Evolutionary conservation across 1,140 invertebrate genomes (phyloP), one percentile per base, ranked within the genome.

Genomic region (Cydia pomonella): DNA sequence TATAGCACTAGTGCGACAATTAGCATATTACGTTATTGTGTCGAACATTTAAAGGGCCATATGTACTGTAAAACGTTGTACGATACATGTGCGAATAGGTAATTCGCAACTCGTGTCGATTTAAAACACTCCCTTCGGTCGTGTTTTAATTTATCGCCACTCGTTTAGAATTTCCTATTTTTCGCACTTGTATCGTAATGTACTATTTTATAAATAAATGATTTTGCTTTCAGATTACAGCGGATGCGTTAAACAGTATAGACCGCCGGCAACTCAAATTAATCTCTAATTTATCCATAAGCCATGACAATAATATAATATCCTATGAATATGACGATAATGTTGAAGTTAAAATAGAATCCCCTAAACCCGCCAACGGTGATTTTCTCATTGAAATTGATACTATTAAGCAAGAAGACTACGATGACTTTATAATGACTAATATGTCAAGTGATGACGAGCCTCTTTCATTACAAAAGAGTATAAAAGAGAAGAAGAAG

Each of bases 401-500:
- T 9, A 13, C 10, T 41, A 33, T 69, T 5, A 69, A 69, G n/a
- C 27, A 69, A 69, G 64, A 69, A 69, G 64, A 69, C 10, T 69
- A 69, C 12, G 23, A 73, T 21, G 75, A 76, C n/a, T 50, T 72
- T 18, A 1, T 41, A 27, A 12, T 53, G 64, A 69, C 63, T 44
- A 73, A 63, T 6, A 63, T 69, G 16, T 69, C 53, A 16, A 73
- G 75, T n/a, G 75, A 79, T 50, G 73, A 79, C 73, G 76, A 79
- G 50, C 76, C 76, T 23, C 64, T 77, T 5, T 71, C 76, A 0
- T 3, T 73, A 3, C 73, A 75, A 13, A 79, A 73, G 29, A 79
- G 73, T 69, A 29, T 63, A 10, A 75, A 83, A 75, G 63, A 81
- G 78, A 53, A 87, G 84, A 74, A 75, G 53, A 38, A 72, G 72